Evolutionary conservation across 2,888 invertebrate species (phyloP).

Genomic region (Dimorphilus gyrociliatus): DNA sequence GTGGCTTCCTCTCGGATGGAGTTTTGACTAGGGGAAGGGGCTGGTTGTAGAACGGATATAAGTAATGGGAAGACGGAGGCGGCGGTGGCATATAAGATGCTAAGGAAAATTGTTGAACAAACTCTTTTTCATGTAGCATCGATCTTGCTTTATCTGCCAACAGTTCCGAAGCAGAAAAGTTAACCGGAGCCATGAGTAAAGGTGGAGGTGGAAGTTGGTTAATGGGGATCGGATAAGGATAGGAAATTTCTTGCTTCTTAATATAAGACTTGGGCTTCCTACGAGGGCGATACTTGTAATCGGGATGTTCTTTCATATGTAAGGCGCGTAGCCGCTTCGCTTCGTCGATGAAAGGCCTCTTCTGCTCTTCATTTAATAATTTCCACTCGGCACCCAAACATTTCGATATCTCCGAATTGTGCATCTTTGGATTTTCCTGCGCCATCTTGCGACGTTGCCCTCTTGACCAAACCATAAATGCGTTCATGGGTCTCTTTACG

Average conservation of each 20-base stretch:
- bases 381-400: conserved; percentile 98
- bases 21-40: too few species aligned
- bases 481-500: conserved; percentile 97
- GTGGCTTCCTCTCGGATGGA: too few species aligned
- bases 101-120: too few species aligned
- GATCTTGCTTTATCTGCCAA: too few species aligned
- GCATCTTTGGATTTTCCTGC: conserved; percentile 96
- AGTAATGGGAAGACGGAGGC: too few species aligned
- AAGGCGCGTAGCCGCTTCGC: conserved; percentile 88
- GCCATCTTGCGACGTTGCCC: conserved; percentile 96
- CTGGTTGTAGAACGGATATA: too few species aligned
- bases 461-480: conserved; percentile 97
- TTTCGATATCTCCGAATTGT: conserved; percentile 92
- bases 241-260: conserved; percentile 83
- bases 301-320: conserved; percentile 99
- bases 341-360: conserved; percentile 94
- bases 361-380: conserved; percentile 77
- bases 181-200: too few species aligned
- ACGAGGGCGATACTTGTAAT: conserved; percentile 91
- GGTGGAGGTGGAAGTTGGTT: too few species aligned
- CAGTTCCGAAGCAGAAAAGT: too few species aligned
- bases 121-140: too few species aligned
- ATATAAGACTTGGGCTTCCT: conserved; percentile 71
- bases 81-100: too few species aligned
- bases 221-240: conserved; percentile 24